Evolutionary conservation across 2,797 vertebrate species (phyloP).

Genomic region (Muscicapa comitata): DNA sequence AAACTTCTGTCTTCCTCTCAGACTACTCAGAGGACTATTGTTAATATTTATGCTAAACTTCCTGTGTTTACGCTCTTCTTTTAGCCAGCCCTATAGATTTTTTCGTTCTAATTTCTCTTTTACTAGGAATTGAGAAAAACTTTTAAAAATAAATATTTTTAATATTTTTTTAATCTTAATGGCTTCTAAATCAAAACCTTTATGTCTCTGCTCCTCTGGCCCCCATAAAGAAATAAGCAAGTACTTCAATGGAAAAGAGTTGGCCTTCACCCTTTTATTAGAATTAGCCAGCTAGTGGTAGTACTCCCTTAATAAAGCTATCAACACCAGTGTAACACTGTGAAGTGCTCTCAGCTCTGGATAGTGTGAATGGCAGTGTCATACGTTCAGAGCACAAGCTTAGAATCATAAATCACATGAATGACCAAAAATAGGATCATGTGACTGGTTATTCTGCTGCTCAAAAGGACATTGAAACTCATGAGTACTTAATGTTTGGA

Average conservation of each 20-base stretch:
- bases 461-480: not conserved
- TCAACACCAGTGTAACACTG: not conserved
- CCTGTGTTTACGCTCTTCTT: not conserved
- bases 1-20: not conserved
- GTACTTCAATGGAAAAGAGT: not conserved
- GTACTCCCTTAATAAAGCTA: not conserved
- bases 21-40: not conserved
- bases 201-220: rapidly evolving
- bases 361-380: not conserved
- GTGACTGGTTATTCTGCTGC: not conserved
- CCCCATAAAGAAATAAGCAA: not conserved
- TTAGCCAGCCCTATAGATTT: not conserved
- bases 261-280: not conserved
- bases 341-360: conserved; percentile 9
- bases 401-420: conserved; percentile 5
- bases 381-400: not conserved
- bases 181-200: not conserved
- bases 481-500: not conserved
- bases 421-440: not conserved
- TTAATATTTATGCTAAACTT: not conserved
- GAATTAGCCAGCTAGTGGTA: not conserved
- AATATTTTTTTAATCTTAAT: not conserved
- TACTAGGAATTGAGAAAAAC: not conserved
- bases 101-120: not conserved
- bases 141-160: not conserved